Conservation (phyloP, 2,797 vertebrate genomes). For the Crax fasciolata region DNA sequence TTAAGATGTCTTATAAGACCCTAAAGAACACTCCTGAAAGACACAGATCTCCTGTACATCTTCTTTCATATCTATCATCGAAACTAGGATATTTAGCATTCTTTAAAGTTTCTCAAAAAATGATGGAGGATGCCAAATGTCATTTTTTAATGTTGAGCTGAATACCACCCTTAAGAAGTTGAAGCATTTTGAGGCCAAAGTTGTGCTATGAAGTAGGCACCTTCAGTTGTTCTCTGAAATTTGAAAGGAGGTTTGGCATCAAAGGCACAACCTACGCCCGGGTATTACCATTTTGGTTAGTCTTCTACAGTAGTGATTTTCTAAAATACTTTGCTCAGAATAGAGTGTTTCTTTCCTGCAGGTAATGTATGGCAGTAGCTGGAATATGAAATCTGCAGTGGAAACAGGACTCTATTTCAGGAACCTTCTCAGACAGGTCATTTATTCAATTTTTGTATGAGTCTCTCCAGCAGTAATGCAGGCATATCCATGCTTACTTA, state of each 20-base stretch:
- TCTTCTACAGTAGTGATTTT: neutral
- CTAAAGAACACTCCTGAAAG: neutral
- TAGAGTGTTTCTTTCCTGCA: neutral
- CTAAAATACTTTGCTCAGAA: neutral
- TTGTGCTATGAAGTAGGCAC: neutral
- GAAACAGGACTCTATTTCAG: neutral
- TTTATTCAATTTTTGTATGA: slow-evolving; percentile 20
- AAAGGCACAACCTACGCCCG: fast-evolving
- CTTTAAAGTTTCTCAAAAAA: neutral
- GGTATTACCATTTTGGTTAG: neutral
- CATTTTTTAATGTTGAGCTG: neutral
- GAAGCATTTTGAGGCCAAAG: neutral
- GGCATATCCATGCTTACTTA: neutral
- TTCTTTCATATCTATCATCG: neutral
- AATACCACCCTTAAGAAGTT: neutral
- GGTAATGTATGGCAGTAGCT: neutral
- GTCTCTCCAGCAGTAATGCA: neutral
- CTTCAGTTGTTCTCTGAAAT: neutral
- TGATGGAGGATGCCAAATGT: neutral
- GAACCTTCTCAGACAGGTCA: neutral
- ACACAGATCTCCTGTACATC: neutral
- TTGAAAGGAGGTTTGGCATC: neutral
- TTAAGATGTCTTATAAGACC: neutral
- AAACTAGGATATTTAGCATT: neutral
- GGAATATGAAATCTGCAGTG: neutral